Conservation (phyloP, 2,113 vertebrate species). For the Tachysurus fulvidraco region DNA sequence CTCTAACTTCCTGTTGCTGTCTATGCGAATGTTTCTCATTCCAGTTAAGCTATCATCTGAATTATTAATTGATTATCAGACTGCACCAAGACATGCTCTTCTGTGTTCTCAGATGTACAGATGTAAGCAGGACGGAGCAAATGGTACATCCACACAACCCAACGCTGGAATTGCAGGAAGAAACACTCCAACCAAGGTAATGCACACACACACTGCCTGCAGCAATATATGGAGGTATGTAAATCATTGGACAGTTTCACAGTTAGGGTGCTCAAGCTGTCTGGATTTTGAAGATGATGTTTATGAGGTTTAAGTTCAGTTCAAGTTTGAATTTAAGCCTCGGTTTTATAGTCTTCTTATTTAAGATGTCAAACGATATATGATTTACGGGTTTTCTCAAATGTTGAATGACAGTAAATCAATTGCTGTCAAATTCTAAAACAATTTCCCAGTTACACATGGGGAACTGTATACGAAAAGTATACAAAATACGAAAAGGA, state of each 20-base stretch:
- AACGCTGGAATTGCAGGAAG: constrained; percentile 74
- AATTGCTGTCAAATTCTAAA: neutral
- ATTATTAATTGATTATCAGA: neutral
- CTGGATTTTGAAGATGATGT: neutral
- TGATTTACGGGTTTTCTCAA: neutral
- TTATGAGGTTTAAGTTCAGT: constrained; percentile 10
- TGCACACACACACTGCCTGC: neutral
- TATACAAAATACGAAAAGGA: too few relatives aligned
- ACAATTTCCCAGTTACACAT: neutral
- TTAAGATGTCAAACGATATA: neutral
- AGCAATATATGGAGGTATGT: neutral
- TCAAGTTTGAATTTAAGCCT: neutral
- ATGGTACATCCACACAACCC: constrained; percentile 66
- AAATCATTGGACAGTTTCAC: neutral
- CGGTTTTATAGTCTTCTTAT: neutral
- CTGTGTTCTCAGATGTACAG: constrained; percentile 76
- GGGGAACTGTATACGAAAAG: neutral
- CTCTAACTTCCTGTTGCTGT: neutral
- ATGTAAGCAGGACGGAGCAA: constrained; percentile 78
- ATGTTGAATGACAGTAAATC: neutral
- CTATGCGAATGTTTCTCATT: neutral
- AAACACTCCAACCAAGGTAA: constrained; percentile 82
- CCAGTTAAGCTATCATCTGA: neutral
- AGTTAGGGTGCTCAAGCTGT: too few relatives aligned
- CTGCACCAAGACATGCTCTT: neutral